phyloP scores from a whole-genome alignment of 2,797 vertebrate species.

The Alectoris magna region DNA sequence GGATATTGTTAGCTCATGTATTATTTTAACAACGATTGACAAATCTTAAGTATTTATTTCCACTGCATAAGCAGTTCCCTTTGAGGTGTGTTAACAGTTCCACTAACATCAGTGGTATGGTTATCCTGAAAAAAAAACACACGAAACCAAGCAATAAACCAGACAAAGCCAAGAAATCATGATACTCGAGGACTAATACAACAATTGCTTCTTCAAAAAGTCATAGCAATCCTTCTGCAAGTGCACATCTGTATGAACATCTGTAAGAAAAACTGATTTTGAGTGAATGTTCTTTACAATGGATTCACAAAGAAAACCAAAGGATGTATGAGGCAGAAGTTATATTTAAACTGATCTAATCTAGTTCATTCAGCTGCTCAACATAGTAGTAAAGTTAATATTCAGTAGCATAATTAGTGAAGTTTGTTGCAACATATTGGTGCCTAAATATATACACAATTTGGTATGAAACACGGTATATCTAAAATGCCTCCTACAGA shows the following conservation, averaged over 20 bases:
- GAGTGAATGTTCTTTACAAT: neutral
- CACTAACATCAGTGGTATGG: neutral
- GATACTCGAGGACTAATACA: neutral
- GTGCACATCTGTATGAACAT: neutral
- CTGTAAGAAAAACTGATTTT: neutral
- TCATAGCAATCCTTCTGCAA: neutral
- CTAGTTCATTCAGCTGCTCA: neutral
- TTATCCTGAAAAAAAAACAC: neutral
- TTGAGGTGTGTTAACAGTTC: neutral
- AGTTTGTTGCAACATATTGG: neutral
- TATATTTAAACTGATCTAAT: neutral
- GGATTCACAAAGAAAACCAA: neutral
- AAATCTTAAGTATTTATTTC: neutral
- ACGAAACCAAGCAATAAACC: neutral
- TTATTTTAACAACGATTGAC: neutral
- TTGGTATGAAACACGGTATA: neutral
- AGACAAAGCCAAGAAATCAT: neutral
- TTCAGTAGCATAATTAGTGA: neutral
- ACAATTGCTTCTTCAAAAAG: neutral
- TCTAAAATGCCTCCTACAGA: slow-evolving; percentile 28
- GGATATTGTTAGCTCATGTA: neutral
- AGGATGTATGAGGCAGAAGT: neutral
- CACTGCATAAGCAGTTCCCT: neutral
- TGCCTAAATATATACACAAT: neutral
- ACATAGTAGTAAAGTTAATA: neutral